Conservation (phyloP, 2,113 vertebrate genomes). For the Piaya cayana region DNA sequence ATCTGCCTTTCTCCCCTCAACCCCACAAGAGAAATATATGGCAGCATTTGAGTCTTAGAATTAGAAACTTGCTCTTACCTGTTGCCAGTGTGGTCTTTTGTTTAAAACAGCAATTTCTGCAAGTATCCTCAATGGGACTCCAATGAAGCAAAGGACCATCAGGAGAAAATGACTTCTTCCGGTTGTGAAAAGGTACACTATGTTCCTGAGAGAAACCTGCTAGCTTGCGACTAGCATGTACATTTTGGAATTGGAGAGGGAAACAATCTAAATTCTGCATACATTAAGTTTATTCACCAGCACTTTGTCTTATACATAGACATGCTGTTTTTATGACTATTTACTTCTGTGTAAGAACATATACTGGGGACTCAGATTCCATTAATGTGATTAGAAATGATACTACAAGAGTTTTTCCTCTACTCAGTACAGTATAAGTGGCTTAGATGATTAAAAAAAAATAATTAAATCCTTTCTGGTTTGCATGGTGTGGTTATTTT, state of each 20-base stretch:
- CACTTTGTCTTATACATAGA: neutral
- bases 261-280: neutral
- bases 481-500: constrained; percentile 38
- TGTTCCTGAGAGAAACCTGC: neutral
- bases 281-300: neutral
- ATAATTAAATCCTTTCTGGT: constrained; percentile 26
- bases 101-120: neutral
- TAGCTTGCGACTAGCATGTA: neutral
- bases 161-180: neutral
- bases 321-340: rapidly evolving
- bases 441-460: constrained; percentile 34
- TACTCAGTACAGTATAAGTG: neutral
- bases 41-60: too few relatives aligned
- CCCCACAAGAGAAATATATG: too few relatives aligned
- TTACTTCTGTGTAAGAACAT: neutral
- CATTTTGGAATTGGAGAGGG: neutral
- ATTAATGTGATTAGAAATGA: neutral
- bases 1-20: too few relatives aligned
- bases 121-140: neutral
- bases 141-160: neutral
- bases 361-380: neutral
- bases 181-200: neutral
- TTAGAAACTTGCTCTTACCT: too few relatives aligned
- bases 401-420: neutral
- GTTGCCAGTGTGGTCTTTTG: neutral